Evolutionary conservation across 2,888 invertebrate genomes (phyloP).

Genomic region (Apoderus coryli): DNA sequence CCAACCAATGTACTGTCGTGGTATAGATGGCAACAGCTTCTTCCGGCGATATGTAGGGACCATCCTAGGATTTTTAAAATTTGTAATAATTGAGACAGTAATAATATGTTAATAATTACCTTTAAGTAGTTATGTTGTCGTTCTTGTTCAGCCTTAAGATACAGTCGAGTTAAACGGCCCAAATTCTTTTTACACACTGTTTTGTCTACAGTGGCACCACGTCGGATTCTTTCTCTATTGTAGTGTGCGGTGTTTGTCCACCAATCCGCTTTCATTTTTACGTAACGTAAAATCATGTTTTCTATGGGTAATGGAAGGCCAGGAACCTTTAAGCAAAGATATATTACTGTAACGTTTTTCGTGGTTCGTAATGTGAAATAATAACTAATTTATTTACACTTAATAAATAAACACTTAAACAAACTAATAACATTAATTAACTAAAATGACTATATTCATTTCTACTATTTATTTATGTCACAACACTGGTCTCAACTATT

Average conservation of each 20-base stretch:
- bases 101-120: constrained; percentile 30
- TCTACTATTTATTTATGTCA: too few relatives aligned
- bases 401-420: too few relatives aligned
- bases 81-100: constrained; percentile 8
- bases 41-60: constrained; percentile 98
- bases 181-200: constrained; percentile 99
- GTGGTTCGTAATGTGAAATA: too few relatives aligned
- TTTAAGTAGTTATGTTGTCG: constrained; percentile 98
- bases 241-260: constrained; percentile 99
- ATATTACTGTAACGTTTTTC: too few relatives aligned
- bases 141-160: constrained; percentile 97
- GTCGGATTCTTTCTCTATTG: constrained; percentile 93
- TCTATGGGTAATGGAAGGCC: constrained; percentile 98
- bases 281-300: constrained; percentile 99
- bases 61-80: constrained; percentile 47
- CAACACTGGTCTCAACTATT: constrained; percentile 3
- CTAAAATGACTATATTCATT: too few relatives aligned
- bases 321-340: constrained; percentile 54
- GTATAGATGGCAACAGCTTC: constrained; percentile 99
- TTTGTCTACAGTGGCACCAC: constrained; percentile 99
- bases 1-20: constrained; percentile 99
- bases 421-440: too few relatives aligned
- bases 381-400: too few relatives aligned
- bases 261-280: constrained; percentile 99
- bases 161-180: constrained; percentile 90